A percentile compares a stretch with the other conserved stretches of the same genome.
phyloP scores from a whole-genome alignment of 2,113 vertebrate genomes.

The Rutilus rutilus region DNA sequence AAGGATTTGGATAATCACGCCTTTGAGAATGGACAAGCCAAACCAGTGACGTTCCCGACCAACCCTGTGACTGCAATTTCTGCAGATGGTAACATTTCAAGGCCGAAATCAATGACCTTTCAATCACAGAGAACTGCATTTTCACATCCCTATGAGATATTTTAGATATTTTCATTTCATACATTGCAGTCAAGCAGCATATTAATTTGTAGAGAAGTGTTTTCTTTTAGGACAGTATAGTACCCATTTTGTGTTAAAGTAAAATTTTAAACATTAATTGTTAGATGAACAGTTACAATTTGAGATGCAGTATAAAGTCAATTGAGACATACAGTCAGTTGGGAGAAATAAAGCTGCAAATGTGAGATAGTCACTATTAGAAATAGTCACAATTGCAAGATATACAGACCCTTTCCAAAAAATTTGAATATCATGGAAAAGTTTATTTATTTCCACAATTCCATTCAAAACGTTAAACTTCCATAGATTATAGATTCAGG shows the following conservation, averaged over 20 bases:
- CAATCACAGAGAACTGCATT: not conserved
- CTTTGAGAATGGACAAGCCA: slow-evolving; percentile 89
- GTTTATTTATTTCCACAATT: too few species aligned
- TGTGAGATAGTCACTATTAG: too few species aligned
- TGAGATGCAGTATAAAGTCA: too few species aligned
- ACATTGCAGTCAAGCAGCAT: not conserved
- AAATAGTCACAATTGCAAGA: too few species aligned
- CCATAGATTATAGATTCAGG: too few species aligned
- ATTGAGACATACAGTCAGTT: too few species aligned
- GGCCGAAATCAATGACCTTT: slow-evolving; percentile 1
- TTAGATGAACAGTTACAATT: too few species aligned
- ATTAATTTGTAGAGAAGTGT: not conserved
- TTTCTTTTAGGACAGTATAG: not conserved
- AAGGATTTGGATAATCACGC: slow-evolving; percentile 88
- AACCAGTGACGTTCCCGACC: slow-evolving; percentile 81
- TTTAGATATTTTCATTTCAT: not conserved
- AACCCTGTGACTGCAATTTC: slow-evolving; percentile 79
- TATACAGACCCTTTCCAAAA: too few species aligned
- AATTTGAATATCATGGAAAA: too few species aligned
- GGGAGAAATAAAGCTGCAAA: too few species aligned
- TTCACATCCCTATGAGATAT: not conserved
- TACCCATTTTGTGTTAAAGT: not conserved
- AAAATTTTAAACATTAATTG: too few species aligned
- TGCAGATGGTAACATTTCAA: slow-evolving; percentile 38
- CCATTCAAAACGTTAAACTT: too few species aligned